phyloP scores from a whole-genome alignment of 2,797 vertebrate species.

The Lophius americanus region DNA sequence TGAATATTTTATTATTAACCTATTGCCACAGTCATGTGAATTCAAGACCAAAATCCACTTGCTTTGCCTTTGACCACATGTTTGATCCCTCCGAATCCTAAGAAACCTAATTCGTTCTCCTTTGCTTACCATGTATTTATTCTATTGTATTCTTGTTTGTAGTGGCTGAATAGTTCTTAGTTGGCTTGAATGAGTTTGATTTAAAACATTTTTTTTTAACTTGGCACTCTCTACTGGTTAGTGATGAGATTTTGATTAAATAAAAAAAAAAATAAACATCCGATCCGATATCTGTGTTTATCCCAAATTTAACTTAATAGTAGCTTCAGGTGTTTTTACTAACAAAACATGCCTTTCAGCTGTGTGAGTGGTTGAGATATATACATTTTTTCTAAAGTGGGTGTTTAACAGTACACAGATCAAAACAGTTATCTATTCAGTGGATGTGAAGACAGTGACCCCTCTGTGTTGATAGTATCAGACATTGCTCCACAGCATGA shows the following conservation, averaged over 20 bases:
- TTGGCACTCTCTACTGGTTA: not conserved
- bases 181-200: too few species aligned
- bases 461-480: conserved; percentile 51
- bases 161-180: too few species aligned
- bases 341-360: not conserved
- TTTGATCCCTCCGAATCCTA: not conserved
- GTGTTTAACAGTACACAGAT: conserved; percentile 15
- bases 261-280: not conserved
- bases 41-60: not conserved
- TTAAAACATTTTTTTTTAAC: too few species aligned
- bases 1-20: not conserved
- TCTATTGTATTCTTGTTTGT: too few species aligned
- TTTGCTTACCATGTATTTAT: not conserved
- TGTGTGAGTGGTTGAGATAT: conserved; percentile 1
- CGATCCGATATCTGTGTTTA: not conserved
- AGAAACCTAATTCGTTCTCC: not conserved
- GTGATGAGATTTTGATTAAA: not conserved
- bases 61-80: not conserved
- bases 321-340: not conserved
- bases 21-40: not conserved
- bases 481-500: conserved; percentile 36
- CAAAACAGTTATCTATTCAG: conserved; percentile 21
- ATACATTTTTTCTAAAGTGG: not conserved
- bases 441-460: conserved; percentile 29
- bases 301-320: not conserved